Evolutionary conservation across 2,888 invertebrate species (phyloP).

Genomic region (Aphidoletes aphidimyza): DNA sequence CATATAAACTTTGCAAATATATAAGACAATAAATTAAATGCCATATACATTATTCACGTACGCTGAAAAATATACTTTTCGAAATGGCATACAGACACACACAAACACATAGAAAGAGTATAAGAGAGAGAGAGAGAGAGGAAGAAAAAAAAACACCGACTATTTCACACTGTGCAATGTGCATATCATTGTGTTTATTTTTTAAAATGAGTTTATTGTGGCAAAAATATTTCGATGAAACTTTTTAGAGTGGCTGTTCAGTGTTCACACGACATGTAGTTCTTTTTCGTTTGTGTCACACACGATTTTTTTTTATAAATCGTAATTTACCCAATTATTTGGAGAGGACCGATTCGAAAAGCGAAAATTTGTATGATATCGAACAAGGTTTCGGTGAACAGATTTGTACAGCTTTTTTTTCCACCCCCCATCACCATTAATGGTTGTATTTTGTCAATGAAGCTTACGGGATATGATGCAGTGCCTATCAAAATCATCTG

Average conservation of each 20-base stretch:
- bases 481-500: constrained; percentile 6
- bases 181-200: constrained; percentile 4
- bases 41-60: constrained; percentile 19
- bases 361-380: too few species aligned
- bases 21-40: constrained; percentile 46
- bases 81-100: neutral
- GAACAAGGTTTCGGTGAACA: too few species aligned
- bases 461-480: neutral
- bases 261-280: neutral
- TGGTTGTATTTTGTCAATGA: constrained; percentile 18
- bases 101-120: neutral
- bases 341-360: neutral
- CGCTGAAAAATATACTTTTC: constrained; percentile 12
- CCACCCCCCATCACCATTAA: too few species aligned
- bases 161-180: neutral
- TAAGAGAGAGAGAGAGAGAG: neutral
- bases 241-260: constrained; percentile 3
- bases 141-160: neutral
- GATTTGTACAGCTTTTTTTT: too few species aligned
- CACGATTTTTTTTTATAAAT: too few species aligned
- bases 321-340: neutral
- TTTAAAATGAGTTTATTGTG: constrained; percentile 16
- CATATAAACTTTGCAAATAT: constrained; percentile 36
- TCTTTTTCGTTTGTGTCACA: neutral
- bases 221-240: neutral